Evolutionary conservation across 2,888 invertebrate genomes (phyloP).

Genomic region (Horisme vitalbata): DNA sequence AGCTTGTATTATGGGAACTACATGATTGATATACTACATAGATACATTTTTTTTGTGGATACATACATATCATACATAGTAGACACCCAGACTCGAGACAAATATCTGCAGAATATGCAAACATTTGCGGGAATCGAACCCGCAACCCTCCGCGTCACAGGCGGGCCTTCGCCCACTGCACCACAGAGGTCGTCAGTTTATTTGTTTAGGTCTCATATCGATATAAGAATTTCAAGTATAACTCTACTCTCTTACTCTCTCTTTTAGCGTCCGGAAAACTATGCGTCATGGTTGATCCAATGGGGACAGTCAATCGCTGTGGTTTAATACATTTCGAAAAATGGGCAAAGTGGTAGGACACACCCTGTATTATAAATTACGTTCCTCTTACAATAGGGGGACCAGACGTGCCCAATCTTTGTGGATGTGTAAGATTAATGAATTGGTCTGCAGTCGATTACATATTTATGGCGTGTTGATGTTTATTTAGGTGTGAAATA

Average conservation of each 20-base stretch:
- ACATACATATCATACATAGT: no score
- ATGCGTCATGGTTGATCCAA: constrained; percentile 55
- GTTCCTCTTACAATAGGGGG: constrained; percentile 54
- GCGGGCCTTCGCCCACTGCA: no score
- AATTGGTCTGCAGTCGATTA: constrained; percentile 24
- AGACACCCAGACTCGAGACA: no score
- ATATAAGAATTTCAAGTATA: constrained; percentile 6
- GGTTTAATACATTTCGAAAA: constrained; percentile 71
- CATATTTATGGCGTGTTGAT: constrained; percentile 20
- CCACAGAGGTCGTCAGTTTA: no score
- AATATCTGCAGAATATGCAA: no score
- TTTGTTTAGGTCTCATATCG: no score
- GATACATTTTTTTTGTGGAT: no score
- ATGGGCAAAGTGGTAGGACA: constrained; percentile 60
- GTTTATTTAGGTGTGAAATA: constrained; percentile 7
- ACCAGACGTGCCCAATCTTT: constrained; percentile 56
- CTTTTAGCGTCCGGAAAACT: constrained; percentile 3
- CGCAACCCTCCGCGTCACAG: no score
- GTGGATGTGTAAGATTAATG: constrained; percentile 42
- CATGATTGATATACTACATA: no score
- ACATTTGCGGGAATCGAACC: no score
- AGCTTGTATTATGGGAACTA: no score
- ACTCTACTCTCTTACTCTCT: background rate
- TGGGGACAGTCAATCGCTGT: constrained; percentile 73
- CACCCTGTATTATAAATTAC: constrained; percentile 72